Percentiles rank a stretch among this genome's conserved stretches.
Evolutionary conservation across 2,888 invertebrate species (phyloP).

Genomic region (Eupithecia exiguata): DNA sequence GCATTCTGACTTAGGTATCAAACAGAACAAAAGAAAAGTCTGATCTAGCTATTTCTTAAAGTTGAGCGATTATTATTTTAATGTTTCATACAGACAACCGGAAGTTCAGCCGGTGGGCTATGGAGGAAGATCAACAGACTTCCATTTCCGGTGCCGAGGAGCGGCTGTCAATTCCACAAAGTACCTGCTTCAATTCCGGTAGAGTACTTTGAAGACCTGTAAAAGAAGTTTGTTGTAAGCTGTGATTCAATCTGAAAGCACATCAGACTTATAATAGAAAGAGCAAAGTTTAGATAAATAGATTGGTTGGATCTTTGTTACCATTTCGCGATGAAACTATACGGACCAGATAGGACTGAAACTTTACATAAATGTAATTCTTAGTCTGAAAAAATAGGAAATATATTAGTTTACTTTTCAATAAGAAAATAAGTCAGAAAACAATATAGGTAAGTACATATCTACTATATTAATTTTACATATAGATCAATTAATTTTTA

Average conservation of each 20-base stretch:
- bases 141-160: constrained; percentile 60
- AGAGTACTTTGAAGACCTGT: constrained; percentile 26
- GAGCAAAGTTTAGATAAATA: neutral
- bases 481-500: no score
- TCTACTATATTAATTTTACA: no score
- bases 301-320: neutral
- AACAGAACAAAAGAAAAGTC: no score
- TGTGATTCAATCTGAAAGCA: neutral
- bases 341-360: neutral
- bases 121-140: constrained; percentile 67
- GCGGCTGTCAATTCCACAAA: constrained; percentile 59
- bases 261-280: neutral
- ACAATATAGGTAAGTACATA: no score
- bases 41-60: neutral
- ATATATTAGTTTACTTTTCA: no score
- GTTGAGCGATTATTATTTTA: constrained; percentile 10
- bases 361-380: neutral
- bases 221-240: neutral
- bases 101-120: constrained; percentile 56
- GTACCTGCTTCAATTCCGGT: constrained; percentile 47
- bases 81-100: constrained; percentile 37
- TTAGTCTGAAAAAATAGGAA: no score
- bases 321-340: neutral
- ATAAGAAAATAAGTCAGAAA: no score
- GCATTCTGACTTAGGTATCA: no score